These are phyloP conservation scores for Astyanax mexicanus DNA, from an alignment of 2,797 vertebrate species.

Conservation along the genomic window DNA sequence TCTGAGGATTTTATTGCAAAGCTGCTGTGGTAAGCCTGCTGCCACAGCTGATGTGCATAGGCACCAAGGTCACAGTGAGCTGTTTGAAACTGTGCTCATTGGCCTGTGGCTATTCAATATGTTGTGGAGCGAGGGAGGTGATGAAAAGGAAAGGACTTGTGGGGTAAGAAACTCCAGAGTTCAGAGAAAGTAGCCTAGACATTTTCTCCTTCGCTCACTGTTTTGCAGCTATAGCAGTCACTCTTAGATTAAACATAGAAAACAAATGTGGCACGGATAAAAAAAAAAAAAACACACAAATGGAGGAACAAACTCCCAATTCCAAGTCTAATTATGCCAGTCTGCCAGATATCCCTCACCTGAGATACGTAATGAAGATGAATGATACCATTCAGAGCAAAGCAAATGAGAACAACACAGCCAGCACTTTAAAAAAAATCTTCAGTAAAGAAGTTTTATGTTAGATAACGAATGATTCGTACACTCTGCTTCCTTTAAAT, in stretches of 20 bases:
- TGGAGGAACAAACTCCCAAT: neutral
- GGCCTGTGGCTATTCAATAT: conserved; percentile 50
- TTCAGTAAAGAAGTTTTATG: neutral
- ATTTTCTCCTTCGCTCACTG: conserved; percentile 2
- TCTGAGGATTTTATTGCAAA: neutral
- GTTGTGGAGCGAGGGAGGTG: conserved; percentile 36
- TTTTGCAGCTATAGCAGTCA: neutral
- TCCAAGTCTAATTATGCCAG: conserved; percentile 2
- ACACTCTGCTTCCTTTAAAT: conserved; percentile 52
- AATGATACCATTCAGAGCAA: neutral
- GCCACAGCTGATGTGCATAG: conserved; percentile 5
- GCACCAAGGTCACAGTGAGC: conserved; percentile 51
- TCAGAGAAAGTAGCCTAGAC: neutral
- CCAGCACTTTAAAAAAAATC: neutral
- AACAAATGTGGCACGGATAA: neutral
- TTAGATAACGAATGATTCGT: neutral
- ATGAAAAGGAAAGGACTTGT: conserved; percentile 30
- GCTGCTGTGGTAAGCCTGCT: neutral
- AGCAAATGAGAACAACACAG: conserved; percentile 1
- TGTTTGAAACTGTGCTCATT: conserved; percentile 42
- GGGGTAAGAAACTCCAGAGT: conserved; percentile 7
- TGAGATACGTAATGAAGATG: conserved; percentile 15
- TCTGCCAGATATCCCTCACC: conserved; percentile 1
- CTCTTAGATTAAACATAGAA: conserved; percentile 9
- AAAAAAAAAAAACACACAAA: too few species aligned